These are phyloP conservation scores for Andricus curvator DNA, from an alignment of 2,888 invertebrate species.

Conservation along the genomic window DNA sequence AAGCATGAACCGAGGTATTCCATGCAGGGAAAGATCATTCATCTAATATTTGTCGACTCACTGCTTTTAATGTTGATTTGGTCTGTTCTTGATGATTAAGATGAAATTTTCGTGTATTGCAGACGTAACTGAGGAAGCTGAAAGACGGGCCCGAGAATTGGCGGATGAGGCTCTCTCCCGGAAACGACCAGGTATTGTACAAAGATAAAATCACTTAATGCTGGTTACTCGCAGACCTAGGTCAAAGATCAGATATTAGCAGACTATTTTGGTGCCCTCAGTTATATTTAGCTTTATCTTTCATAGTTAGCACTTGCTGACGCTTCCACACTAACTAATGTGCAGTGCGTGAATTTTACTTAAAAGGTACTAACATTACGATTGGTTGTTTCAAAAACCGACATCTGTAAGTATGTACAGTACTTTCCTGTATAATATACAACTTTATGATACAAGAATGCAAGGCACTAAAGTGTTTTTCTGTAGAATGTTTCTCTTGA, in stretches of 20 bases:
- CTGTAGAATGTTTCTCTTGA: too few relatives aligned
- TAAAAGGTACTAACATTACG: slow-evolving; percentile 62
- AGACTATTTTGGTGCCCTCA: slow-evolving; percentile 77
- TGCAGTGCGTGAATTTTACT: slow-evolving; percentile 73
- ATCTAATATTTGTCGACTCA: slow-evolving; percentile 77
- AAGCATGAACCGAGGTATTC: slow-evolving; percentile 77
- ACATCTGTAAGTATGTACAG: slow-evolving; percentile 33
- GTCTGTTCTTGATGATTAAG: slow-evolving; percentile 53
- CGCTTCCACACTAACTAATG: slow-evolving; percentile 76
- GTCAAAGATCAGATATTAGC: slow-evolving; percentile 71
- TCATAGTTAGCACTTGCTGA: slow-evolving; percentile 78
- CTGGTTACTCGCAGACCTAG: slow-evolving; percentile 58
- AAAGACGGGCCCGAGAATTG: slow-evolving; percentile 72
- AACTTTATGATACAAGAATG: slow-evolving; percentile 24
- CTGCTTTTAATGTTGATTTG: slow-evolving; percentile 74
- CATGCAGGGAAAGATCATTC: slow-evolving; percentile 78
- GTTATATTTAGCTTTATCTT: slow-evolving; percentile 79
- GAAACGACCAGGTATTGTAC: slow-evolving; percentile 73
- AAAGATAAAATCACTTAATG: slow-evolving; percentile 21
- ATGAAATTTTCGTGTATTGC: slow-evolving; percentile 61
- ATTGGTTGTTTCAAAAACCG: slow-evolving; percentile 13
- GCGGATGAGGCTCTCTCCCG: slow-evolving; percentile 65
- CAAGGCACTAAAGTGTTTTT: neutral
- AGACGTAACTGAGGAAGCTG: slow-evolving; percentile 76
- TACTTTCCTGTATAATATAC: slow-evolving; percentile 10